phyloP scores from a whole-genome alignment of 2,888 invertebrate genomes.

The Ormyrus rosae region DNA sequence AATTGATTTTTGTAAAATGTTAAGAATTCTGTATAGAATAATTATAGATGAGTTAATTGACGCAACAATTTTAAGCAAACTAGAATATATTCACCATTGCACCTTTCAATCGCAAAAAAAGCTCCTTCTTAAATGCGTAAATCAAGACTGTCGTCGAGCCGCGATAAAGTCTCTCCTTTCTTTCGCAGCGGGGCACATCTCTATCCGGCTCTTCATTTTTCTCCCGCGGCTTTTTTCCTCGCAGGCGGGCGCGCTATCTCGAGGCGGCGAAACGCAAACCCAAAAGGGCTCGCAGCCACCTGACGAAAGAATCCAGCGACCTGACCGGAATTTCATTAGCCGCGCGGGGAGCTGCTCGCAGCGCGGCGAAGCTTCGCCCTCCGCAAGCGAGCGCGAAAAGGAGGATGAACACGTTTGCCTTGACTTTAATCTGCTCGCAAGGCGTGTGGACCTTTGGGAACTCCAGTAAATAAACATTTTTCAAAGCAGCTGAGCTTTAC shows the following conservation, averaged over 20 bases:
- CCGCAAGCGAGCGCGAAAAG: constrained; percentile 11
- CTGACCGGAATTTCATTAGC: constrained; percentile 72
- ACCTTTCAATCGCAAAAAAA: no score
- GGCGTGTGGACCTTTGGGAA: constrained; percentile 20
- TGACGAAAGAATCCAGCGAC: constrained; percentile 72
- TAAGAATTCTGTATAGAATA: no score
- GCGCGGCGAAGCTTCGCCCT: neutral
- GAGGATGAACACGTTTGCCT: constrained; percentile 54
- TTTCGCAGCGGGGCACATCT: neutral
- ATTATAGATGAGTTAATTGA: no score
- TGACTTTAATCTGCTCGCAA: constrained; percentile 46
- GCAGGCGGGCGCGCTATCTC: constrained; percentile 23
- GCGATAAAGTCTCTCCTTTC: constrained; percentile 37
- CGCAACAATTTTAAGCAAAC: no score
- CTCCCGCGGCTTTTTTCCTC: constrained; percentile 10
- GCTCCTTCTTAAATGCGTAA: no score
- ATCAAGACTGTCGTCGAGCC: neutral
- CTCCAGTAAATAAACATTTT: constrained; percentile 53
- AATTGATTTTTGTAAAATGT: no score
- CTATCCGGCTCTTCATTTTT: neutral
- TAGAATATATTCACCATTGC: no score
- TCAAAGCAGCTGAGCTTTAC: constrained; percentile 19
- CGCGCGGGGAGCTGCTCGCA: neutral
- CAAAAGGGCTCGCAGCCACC: constrained; percentile 64
- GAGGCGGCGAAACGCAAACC: constrained; percentile 53